Percentiles rank a stretch among this genome's conserved stretches.
Conservation (phyloP, 2,797 vertebrate species). For the Florisuga fusca region DNA sequence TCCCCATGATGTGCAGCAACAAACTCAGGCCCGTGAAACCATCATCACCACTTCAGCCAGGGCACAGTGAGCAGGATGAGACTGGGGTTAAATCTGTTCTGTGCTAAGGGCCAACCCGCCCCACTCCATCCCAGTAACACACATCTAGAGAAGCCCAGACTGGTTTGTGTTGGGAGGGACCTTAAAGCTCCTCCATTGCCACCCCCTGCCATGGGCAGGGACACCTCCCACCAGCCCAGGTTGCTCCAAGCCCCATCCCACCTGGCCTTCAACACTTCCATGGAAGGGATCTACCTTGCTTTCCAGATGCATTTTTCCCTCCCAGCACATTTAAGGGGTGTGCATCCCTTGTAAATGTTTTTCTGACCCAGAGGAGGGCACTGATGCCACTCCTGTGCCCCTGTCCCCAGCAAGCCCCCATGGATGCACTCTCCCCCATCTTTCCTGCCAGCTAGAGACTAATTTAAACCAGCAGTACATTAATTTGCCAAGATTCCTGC, state of each 20-base stretch:
- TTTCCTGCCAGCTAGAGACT: not conserved
- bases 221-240: no score
- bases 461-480: not conserved
- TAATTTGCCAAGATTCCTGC: not conserved
- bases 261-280: no score
- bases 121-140: not conserved
- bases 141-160: not conserved
- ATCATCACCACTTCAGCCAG: no score
- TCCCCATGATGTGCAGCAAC: no score
- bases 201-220: no score
- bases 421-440: not conserved
- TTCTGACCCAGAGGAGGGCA: not conserved
- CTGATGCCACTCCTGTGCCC: not conserved
- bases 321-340: not conserved
- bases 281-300: not conserved
- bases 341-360: not conserved
- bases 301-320: not conserved
- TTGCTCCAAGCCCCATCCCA: no score
- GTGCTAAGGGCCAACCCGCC: not conserved
- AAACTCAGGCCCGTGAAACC: no score
- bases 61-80: not conserved
- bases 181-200: no score
- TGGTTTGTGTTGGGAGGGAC: no score
- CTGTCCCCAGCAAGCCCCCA: no score
- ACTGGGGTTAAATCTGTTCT: accelerated